These are phyloP conservation scores for Kryptopterus vitreolus DNA, from an alignment of 2,797 vertebrate genomes.

Conservation along the genomic window DNA sequence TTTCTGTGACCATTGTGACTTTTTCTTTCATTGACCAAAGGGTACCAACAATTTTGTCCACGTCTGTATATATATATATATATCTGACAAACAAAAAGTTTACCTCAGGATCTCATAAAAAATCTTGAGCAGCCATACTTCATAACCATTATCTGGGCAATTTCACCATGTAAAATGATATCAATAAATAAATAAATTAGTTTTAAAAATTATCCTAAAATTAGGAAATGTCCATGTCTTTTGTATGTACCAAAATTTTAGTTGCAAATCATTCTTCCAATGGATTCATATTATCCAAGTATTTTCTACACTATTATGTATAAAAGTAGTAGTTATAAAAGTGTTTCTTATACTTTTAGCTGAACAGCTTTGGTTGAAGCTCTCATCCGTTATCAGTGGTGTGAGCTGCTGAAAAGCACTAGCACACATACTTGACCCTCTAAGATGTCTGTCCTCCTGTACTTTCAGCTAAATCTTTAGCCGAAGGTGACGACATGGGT, in stretches of 20 bases:
- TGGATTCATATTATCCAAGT: not conserved
- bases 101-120: not conserved
- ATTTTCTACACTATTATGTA: too few relatives aligned
- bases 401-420: slow-evolving; percentile 49
- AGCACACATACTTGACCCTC: slow-evolving; percentile 66
- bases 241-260: too few relatives aligned
- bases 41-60: not conserved
- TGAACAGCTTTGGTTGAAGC: not conserved
- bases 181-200: too few relatives aligned
- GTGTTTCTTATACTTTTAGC: not conserved
- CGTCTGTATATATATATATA: too few relatives aligned
- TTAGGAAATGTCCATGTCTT: too few relatives aligned
- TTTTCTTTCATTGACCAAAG: too few relatives aligned
- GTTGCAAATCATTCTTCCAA: too few relatives aligned
- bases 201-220: too few relatives aligned
- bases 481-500: slow-evolving; percentile 74
- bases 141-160: not conserved
- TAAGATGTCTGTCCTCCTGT: slow-evolving; percentile 45
- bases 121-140: not conserved
- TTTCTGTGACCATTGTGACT: too few relatives aligned
- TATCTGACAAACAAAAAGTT: not conserved
- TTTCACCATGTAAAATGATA: too few relatives aligned
- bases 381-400: slow-evolving; percentile 40
- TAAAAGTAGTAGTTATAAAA: too few relatives aligned
- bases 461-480: slow-evolving; percentile 64